Percentiles rank a stretch among this genome's conserved stretches.
Evolutionary conservation across 2,888 invertebrate genomes (phyloP).

Genomic region (Leptinotarsa haldemani): DNA sequence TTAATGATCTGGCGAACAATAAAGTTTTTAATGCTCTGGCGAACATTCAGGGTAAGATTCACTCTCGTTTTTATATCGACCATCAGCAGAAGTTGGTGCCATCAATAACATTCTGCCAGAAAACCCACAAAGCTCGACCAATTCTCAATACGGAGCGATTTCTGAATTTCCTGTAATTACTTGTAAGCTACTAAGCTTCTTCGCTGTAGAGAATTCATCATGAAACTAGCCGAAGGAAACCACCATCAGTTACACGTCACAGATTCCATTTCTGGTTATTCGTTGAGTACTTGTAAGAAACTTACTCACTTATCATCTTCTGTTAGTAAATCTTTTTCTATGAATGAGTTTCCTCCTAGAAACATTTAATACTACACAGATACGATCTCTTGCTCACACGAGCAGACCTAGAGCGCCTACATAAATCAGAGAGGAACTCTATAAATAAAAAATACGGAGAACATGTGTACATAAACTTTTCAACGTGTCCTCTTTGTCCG

Average conservation of each 20-base stretch:
- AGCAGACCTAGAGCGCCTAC: slow-evolving; percentile 8
- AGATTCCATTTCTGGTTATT: slow-evolving; percentile 4
- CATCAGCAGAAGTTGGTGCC: too few species aligned
- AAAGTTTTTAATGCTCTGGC: too few species aligned
- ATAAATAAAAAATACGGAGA: slow-evolving; percentile 35
- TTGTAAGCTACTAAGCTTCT: neutral
- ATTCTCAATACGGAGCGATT: neutral
- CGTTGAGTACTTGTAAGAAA: slow-evolving; percentile 5
- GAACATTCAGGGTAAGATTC: too few species aligned
- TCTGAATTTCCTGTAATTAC: neutral
- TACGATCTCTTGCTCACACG: slow-evolving; percentile 10
- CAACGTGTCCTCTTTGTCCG: slow-evolving; percentile 42
- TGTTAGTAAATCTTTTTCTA: slow-evolving; percentile 11
- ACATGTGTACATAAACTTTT: slow-evolving; percentile 43
- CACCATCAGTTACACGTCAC: slow-evolving; percentile 17
- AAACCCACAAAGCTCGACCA: neutral
- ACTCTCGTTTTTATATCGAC: too few species aligned
- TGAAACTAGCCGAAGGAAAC: neutral
- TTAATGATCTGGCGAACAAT: too few species aligned
- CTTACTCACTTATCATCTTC: slow-evolving; percentile 16
- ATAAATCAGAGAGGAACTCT: slow-evolving; percentile 37
- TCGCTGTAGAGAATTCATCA: neutral
- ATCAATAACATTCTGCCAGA: neutral
- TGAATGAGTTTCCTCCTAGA: slow-evolving; percentile 4
- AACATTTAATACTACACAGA: slow-evolving; percentile 20